Conservation (phyloP, 2,113 vertebrate species). For the Ameiurus melas region DNA sequence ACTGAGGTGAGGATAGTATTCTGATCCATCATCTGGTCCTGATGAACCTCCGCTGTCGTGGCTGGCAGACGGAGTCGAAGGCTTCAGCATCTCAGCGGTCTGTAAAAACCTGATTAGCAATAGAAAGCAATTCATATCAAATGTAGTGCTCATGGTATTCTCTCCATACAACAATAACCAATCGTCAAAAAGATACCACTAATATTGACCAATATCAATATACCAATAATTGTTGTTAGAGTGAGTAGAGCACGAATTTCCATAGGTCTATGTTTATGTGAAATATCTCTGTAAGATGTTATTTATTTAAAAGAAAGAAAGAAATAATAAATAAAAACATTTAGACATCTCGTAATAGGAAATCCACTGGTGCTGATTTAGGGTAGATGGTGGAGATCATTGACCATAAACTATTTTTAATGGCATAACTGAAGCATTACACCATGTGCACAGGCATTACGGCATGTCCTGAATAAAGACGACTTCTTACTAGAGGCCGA, state of each 20-base stretch:
- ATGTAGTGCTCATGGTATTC: not conserved
- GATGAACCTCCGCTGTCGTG: conserved; percentile 82
- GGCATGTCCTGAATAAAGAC: not conserved
- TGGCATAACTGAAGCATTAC: not conserved
- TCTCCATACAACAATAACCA: not conserved
- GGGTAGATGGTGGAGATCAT: not conserved
- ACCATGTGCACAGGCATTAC: not conserved
- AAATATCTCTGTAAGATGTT: not conserved
- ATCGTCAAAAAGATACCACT: not conserved
- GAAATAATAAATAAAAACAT: not conserved
- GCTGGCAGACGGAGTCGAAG: conserved; percentile 86
- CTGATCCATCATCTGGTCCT: conserved; percentile 80
- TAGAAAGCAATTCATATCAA: not conserved
- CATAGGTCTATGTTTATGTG: not conserved
- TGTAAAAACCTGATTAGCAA: conserved; percentile 80
- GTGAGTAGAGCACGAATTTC: not conserved
- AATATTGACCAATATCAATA: not conserved
- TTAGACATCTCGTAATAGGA: not conserved
- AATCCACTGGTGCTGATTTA: not conserved
- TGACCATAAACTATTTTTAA: not conserved
- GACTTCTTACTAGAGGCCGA: conserved; percentile 43
- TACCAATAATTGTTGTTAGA: not conserved
- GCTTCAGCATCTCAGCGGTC: conserved; percentile 91
- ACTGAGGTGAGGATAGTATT: conserved; percentile 87
- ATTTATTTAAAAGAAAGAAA: not conserved